These are phyloP conservation scores for Mobula hypostoma DNA, from an alignment of 2,113 vertebrate genomes.

Conservation along the genomic window DNA sequence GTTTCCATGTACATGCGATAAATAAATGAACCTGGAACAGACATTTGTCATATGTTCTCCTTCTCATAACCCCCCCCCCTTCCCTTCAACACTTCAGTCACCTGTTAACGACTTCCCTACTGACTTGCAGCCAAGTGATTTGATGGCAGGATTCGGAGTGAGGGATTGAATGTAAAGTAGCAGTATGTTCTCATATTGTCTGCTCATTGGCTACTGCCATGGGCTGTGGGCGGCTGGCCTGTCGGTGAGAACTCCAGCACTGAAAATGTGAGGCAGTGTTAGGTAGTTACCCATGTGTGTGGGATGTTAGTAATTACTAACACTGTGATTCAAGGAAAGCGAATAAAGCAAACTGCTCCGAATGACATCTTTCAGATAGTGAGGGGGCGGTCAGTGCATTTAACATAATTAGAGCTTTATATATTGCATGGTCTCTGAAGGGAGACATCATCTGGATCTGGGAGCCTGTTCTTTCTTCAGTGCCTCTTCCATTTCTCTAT, in stretches of 20 bases:
- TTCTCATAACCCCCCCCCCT: not conserved
- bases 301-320: slow-evolving; percentile 21
- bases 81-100: not conserved
- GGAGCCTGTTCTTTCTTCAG: not conserved
- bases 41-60: too few species aligned
- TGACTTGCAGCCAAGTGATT: not conserved
- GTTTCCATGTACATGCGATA: too few species aligned
- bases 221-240: not conserved
- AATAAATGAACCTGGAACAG: too few species aligned
- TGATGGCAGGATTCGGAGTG: not conserved
- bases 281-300: slow-evolving; percentile 26
- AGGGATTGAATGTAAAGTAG: not conserved
- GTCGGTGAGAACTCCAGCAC: not conserved
- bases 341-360: slow-evolving; percentile 17
- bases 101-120: not conserved
- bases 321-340: slow-evolving; percentile 23
- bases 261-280: slow-evolving; percentile 29
- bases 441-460: not conserved
- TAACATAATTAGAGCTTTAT: slow-evolving; percentile 31
- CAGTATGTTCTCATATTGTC: not conserved
- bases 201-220: not conserved
- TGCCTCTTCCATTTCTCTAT: too few species aligned
- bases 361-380: slow-evolving; percentile 29
- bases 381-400: slow-evolving; percentile 16
- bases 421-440: not conserved